Percentiles rank a stretch among this genome's conserved stretches.
These are phyloP conservation scores for Aegithalos caudatus DNA, from an alignment of 2,113 vertebrate species.

Conservation along the genomic window DNA sequence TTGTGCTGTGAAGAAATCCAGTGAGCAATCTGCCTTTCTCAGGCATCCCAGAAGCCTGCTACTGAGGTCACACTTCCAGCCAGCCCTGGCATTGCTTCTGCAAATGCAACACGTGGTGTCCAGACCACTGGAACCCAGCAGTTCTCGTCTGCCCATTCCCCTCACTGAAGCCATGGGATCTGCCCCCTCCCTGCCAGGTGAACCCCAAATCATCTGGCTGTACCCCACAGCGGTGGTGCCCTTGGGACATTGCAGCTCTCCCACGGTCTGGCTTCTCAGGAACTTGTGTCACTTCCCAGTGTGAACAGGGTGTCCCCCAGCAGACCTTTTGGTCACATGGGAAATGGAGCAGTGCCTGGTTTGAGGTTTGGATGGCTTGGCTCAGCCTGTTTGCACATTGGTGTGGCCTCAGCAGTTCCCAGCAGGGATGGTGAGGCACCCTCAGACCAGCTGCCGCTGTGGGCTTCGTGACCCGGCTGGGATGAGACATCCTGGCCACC, in stretches of 20 bases:
- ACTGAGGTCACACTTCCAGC: background rate
- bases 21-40: background rate
- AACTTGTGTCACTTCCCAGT: background rate
- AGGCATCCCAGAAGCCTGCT: background rate
- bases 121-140: background rate
- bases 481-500: background rate
- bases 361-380: background rate
- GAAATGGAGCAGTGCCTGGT: background rate
- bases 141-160: fast-evolving
- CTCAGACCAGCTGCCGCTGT: background rate
- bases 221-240: background rate
- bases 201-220: background rate
- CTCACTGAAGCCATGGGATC: background rate
- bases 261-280: background rate
- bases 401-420: background rate
- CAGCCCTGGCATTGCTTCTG: background rate
- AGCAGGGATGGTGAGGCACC: background rate
- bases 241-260: background rate
- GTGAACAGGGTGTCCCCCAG: background rate
- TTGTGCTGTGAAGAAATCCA: background rate
- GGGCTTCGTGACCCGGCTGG: background rate
- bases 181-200: background rate
- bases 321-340: background rate
- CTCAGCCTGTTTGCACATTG: background rate
- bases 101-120: fast-evolving